Conservation (phyloP, 2,888 invertebrate genomes). For the Gonocerus acuteangulatus region DNA sequence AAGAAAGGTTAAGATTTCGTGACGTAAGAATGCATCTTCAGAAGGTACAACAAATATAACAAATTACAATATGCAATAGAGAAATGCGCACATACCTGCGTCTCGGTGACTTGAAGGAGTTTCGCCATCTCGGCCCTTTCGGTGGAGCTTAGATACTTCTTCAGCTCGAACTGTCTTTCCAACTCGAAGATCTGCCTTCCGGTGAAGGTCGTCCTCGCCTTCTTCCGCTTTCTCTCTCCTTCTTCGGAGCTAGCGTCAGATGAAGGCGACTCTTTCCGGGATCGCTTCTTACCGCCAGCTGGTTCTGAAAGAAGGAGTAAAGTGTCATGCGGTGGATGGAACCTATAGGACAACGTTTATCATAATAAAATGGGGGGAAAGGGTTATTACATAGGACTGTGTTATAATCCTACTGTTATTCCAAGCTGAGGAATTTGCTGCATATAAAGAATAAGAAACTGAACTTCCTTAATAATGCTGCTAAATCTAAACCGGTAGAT, state of each 20-base stretch:
- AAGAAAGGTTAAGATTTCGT: no score
- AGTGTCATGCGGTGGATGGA: neutral
- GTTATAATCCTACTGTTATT: no score
- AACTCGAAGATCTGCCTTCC: conserved; percentile 93
- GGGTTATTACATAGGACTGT: neutral
- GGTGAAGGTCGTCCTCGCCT: conserved; percentile 90
- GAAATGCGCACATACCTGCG: conserved; percentile 87
- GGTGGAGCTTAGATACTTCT: conserved; percentile 91
- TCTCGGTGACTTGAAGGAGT: conserved; percentile 87
- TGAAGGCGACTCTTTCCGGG: conserved; percentile 33
- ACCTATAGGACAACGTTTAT: neutral
- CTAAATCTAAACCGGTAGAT: no score
- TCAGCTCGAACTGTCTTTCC: conserved; percentile 90
- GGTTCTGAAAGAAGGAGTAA: conserved; percentile 10
- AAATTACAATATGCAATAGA: no score
- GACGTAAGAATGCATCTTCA: no score
- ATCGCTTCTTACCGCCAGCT: conserved; percentile 24
- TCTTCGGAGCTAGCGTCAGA: conserved; percentile 37
- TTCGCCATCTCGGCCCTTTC: conserved; percentile 93
- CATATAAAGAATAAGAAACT: no score
- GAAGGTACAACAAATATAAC: no score
- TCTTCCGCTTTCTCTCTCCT: conserved; percentile 60
- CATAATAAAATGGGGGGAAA: neutral
- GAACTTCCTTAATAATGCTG: no score
- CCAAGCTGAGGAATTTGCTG: no score